Conservation (phyloP, 2,113 vertebrate genomes). For the Polypterus bichir region DNA sequence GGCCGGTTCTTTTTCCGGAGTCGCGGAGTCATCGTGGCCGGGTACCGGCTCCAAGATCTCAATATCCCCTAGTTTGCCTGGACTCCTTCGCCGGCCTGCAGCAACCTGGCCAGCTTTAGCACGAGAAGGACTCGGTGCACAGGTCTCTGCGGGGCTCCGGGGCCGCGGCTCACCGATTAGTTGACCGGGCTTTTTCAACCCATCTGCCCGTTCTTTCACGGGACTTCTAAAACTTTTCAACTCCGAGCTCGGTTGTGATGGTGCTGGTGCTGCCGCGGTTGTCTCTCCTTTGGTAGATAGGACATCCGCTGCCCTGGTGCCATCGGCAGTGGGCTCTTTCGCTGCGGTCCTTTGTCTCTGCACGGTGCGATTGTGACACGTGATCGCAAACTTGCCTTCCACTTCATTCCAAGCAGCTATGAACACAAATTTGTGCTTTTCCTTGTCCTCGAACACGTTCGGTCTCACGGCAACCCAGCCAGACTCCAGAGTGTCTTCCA, state of each 20-base stretch:
- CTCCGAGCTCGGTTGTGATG: too few species aligned
- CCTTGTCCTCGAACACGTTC: constrained; percentile 80
- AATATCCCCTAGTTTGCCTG: constrained; percentile 37
- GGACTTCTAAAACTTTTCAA: constrained; percentile 22
- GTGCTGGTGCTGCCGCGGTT: constrained; percentile 23
- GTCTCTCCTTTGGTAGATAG: constrained; percentile 4
- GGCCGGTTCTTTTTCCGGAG: constrained; percentile 21
- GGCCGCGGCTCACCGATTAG: constrained; percentile 15
- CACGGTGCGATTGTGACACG: constrained; percentile 86
- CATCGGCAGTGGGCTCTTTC: constrained; percentile 44
- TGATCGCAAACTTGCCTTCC: constrained; percentile 90
- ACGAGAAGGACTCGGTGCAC: constrained; percentile 10
- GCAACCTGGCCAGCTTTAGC: constrained; percentile 24
- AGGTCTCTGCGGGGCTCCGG: constrained; percentile 7
- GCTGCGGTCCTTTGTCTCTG: constrained; percentile 68
- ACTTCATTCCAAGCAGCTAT: constrained; percentile 96
- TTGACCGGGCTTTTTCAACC: constrained; percentile 10
- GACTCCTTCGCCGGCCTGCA: constrained; percentile 31
- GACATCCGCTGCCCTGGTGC: constrained; percentile 13
- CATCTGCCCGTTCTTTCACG: constrained; percentile 16
- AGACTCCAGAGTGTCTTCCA: constrained; percentile 83
- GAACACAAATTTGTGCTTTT: constrained; percentile 86
- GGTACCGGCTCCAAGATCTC: constrained; percentile 52
- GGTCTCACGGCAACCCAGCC: constrained; percentile 90
- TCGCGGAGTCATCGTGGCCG: constrained; percentile 35